Conservation (phyloP, 2,888 invertebrate species). For the Gymnosoma rotundatum region DNA sequence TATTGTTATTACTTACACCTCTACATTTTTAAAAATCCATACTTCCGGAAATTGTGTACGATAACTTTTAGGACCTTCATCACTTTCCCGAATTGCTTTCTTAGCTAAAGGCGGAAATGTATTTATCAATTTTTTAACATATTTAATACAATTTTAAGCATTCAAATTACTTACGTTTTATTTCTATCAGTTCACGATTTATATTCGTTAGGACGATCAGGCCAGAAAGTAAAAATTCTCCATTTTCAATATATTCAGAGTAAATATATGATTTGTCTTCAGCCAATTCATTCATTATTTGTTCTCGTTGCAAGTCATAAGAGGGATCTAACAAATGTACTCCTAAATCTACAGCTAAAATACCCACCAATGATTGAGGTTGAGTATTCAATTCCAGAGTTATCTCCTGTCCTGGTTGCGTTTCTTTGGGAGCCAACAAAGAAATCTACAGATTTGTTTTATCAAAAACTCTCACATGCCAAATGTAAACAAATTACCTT, state of each 20-base stretch:
- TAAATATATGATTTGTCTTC: constrained; percentile 10
- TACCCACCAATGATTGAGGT: constrained; percentile 92
- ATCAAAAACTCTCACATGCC: too few species aligned
- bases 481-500: constrained; percentile 1
- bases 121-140: too few species aligned
- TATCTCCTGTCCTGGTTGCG: constrained; percentile 90
- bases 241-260: background rate
- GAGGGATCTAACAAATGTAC: constrained; percentile 88
- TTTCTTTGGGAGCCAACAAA: constrained; percentile 83
- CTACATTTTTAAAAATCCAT: constrained; percentile 13
- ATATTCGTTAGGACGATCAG: background rate
- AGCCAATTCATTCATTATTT: constrained; percentile 82
- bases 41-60: background rate
- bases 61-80: background rate
- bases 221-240: background rate
- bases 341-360: constrained; percentile 94
- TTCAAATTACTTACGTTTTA: background rate
- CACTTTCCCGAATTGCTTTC: background rate
- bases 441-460: background rate
- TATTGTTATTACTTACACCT: background rate
- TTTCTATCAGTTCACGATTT: background rate
- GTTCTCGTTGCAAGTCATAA: constrained; percentile 83
- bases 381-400: constrained; percentile 90
- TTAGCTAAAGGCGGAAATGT: background rate
- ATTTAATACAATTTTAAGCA: too few species aligned